Evolutionary conservation across 2,888 invertebrate species (phyloP).

Genomic region (Drosophila niveifrons): DNA sequence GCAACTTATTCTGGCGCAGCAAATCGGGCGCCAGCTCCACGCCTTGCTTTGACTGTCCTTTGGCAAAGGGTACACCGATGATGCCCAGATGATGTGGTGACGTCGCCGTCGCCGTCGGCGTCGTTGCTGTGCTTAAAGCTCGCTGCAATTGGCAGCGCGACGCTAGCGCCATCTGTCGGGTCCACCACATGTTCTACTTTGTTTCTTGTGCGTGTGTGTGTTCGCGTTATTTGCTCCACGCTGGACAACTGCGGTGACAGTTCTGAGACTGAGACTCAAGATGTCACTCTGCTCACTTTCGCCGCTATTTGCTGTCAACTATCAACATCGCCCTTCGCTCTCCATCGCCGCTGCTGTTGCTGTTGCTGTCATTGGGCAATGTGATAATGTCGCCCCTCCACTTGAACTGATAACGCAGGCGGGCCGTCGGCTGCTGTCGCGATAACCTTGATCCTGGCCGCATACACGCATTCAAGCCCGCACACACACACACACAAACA

Average conservation of each 20-base stretch:
- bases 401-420: slow-evolving; percentile 37
- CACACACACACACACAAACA: background rate
- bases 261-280: slow-evolving; percentile 3
- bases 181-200: slow-evolving; percentile 53
- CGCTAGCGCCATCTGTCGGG: slow-evolving; percentile 47
- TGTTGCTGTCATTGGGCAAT: background rate
- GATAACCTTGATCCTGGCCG: slow-evolving; percentile 73
- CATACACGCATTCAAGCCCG: background rate
- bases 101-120: background rate
- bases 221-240: slow-evolving; percentile 10
- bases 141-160: slow-evolving; percentile 21
- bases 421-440: slow-evolving; percentile 17
- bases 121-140: background rate
- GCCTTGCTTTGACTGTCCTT: slow-evolving; percentile 90
- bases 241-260: slow-evolving; percentile 24
- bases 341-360: background rate
- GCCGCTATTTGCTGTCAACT: slow-evolving; percentile 26
- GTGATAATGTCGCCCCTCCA: background rate
- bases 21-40: slow-evolving; percentile 90
- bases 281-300: slow-evolving; percentile 36
- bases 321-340: slow-evolving; percentile 6
- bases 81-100: slow-evolving; percentile 87
- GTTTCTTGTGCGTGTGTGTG: background rate
- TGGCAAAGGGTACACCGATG: slow-evolving; percentile 92
- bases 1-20: slow-evolving; percentile 88